phyloP scores from a whole-genome alignment of 2,797 vertebrate species.

The Enteromius treurensis region DNA sequence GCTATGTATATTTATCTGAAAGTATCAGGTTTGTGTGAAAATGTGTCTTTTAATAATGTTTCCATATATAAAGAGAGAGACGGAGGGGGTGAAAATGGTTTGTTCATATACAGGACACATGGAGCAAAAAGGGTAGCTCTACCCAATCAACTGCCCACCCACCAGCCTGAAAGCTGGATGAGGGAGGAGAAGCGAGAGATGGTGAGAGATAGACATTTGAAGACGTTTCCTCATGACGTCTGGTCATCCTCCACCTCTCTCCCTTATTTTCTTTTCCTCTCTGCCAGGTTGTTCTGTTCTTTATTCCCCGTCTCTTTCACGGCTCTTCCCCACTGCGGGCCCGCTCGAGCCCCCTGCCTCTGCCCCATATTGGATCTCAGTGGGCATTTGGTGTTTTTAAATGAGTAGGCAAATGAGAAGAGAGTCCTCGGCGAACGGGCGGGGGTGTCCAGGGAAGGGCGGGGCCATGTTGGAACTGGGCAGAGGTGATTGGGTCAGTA shows the following conservation, averaged over 20 bases:
- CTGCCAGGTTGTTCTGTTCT: slow-evolving; percentile 49
- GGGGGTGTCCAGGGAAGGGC: slow-evolving; percentile 50
- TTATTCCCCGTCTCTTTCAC: slow-evolving; percentile 60
- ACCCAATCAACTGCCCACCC: slow-evolving; percentile 35
- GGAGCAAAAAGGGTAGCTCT: slow-evolving; percentile 17
- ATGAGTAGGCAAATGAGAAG: slow-evolving; percentile 85
- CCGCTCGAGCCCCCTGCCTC: slow-evolving; percentile 78
- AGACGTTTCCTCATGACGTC: slow-evolving; percentile 67
- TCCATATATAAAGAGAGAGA: slow-evolving; percentile 6
- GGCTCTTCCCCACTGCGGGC: slow-evolving; percentile 76
- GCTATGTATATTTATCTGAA: background rate
- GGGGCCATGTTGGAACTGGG: slow-evolving; percentile 56
- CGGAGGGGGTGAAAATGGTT: background rate
- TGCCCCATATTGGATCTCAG: slow-evolving; percentile 85
- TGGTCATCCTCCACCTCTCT: slow-evolving; percentile 43
- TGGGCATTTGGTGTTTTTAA: slow-evolving; percentile 83
- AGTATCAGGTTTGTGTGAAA: slow-evolving; percentile 10
- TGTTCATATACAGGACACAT: slow-evolving; percentile 11
- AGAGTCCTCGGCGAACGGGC: slow-evolving; percentile 58
- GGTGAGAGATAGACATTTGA: slow-evolving; percentile 66
- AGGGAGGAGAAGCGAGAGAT: slow-evolving; percentile 40
- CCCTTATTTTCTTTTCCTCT: slow-evolving; percentile 53
- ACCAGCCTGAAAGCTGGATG: slow-evolving; percentile 26
- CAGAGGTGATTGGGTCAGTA: slow-evolving; percentile 75
- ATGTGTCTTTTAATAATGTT: slow-evolving; percentile 17